Percentiles rank a stretch among this genome's conserved stretches.
These are phyloP conservation scores for Peromyscus attwateri DNA, from an alignment of 2,797 vertebrate genomes.

Conservation along the genomic window DNA sequence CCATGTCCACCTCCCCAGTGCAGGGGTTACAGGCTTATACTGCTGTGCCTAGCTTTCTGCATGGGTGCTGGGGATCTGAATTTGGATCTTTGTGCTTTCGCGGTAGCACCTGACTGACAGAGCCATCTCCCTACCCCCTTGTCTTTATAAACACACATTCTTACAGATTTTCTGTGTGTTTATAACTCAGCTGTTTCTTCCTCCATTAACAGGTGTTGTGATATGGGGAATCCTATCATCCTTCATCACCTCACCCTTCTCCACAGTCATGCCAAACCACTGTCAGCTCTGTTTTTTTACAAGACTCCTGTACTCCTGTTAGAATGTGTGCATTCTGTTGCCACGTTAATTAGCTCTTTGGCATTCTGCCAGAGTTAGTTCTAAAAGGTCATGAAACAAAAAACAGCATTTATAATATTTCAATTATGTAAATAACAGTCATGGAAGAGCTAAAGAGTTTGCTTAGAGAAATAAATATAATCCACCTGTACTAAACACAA, in stretches of 20 bases:
- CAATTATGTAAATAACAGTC: slow-evolving; percentile 60
- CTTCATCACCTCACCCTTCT: background rate
- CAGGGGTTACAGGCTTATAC: background rate
- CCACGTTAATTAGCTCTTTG: slow-evolving; percentile 16
- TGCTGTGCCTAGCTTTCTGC: background rate
- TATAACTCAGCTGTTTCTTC: background rate
- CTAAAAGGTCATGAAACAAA: slow-evolving; percentile 58
- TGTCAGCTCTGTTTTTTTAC: background rate
- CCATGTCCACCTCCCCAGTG: background rate
- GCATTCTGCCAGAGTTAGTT: slow-evolving; percentile 24
- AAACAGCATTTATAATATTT: slow-evolving; percentile 40
- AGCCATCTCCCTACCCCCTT: too few relatives aligned
- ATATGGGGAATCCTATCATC: too few relatives aligned
- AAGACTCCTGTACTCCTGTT: background rate
- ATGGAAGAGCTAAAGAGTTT: background rate
- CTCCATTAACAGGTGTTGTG: background rate
- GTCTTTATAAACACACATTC: background rate
- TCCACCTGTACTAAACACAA: background rate
- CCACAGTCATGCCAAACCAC: background rate
- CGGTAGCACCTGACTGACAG: too few relatives aligned
- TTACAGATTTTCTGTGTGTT: background rate
- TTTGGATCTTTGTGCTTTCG: background rate
- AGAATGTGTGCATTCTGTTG: slow-evolving; percentile 21
- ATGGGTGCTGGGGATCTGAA: background rate
- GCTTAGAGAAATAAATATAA: slow-evolving; percentile 24